phyloP scores from a whole-genome alignment of 2,113 vertebrate genomes.

The Mus musculus region GRCm39 chrX:135547501-135548000 shows the following conservation, averaged over 20 bases:
- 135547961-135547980: neutral
- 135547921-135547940: neutral
- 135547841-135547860: neutral
- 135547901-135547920: neutral
- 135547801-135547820: neutral
- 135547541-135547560: neutral
- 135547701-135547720: neutral
- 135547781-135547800: too few relatives aligned
- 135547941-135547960: neutral
- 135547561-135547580: neutral
- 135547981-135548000: neutral
- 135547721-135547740: neutral
- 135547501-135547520: neutral
- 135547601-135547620: too few relatives aligned
- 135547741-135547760: neutral
- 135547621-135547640: neutral
- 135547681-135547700: neutral
- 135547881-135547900: neutral
- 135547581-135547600: neutral
- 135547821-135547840: neutral
- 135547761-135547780: neutral
- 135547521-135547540: neutral
- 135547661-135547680: neutral
- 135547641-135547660: neutral
- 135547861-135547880: neutral